Percentiles rank a stretch among this genome's conserved stretches.
phyloP scores from a whole-genome alignment of 2,888 invertebrate species.

The Xanthia togata region DNA sequence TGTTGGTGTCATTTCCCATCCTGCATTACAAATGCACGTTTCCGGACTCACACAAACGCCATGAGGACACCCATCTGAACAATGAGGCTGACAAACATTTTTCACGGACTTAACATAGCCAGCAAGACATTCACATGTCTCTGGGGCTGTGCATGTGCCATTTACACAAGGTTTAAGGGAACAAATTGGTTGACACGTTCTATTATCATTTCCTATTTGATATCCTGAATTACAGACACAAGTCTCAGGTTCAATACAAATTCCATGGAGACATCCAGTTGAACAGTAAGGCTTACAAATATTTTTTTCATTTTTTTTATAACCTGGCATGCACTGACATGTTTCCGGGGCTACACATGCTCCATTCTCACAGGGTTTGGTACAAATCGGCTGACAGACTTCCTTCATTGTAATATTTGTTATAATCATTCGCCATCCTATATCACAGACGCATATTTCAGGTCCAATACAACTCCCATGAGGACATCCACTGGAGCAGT shows the following conservation, averaged over 20 bases:
- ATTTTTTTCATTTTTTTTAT: background rate
- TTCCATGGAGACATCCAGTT: background rate
- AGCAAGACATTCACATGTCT: conserved; percentile 41
- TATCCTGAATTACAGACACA: conserved; percentile 41
- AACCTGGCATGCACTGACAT: conserved; percentile 27
- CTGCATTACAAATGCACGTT: conserved; percentile 33
- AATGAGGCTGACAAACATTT: conserved; percentile 29
- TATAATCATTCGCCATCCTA: conserved; percentile 22
- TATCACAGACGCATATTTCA: conserved; percentile 23
- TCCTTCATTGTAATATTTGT: background rate
- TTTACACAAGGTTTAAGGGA: conserved; percentile 23
- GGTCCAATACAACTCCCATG: conserved; percentile 28
- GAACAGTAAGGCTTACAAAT: conserved; percentile 47
- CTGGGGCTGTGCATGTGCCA: conserved; percentile 35
- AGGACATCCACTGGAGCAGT: conserved; percentile 31
- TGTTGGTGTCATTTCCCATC: conserved; percentile 21
- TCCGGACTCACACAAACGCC: conserved; percentile 29
- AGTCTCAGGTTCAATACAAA: background rate
- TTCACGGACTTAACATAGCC: conserved; percentile 10
- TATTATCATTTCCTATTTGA: background rate
- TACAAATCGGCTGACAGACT: conserved; percentile 43
- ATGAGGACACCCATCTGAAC: background rate
- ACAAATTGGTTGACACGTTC: conserved; percentile 35
- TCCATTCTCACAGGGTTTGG: conserved; percentile 25
- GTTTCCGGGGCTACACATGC: conserved; percentile 36